Evolutionary conservation across 2,113 vertebrate genomes (phyloP).

Genomic region (Colaptes auratus): DNA sequence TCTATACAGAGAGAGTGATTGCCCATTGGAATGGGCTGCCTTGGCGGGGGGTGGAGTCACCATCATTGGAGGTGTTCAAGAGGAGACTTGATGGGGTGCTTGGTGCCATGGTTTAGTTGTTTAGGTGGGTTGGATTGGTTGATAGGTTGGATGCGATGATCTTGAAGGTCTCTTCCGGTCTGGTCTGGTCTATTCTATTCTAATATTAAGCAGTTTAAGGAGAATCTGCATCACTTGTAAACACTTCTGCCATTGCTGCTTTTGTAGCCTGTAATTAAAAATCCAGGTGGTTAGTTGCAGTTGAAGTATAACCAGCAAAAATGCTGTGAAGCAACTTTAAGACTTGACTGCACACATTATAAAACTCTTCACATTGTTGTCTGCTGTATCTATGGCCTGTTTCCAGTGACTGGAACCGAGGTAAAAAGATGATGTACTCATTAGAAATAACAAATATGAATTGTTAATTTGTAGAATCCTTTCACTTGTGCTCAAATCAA

Average conservation of each 20-base stretch:
- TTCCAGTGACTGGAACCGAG: not conserved
- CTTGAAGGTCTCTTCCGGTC: too few relatives aligned
- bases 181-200: too few relatives aligned
- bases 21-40: too few relatives aligned
- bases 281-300: not conserved
- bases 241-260: not conserved
- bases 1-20: too few relatives aligned
- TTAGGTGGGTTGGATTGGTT: too few relatives aligned
- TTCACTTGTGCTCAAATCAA: not conserved
- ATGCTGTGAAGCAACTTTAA: not conserved
- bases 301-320: conserved; percentile 19
- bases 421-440: not conserved
- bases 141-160: too few relatives aligned
- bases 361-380: not conserved
- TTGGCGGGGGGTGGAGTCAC: too few relatives aligned
- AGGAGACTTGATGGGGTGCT: too few relatives aligned
- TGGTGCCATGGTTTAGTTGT: too few relatives aligned
- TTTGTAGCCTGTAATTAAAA: conserved; percentile 44
- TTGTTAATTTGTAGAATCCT: not conserved
- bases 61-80: too few relatives aligned
- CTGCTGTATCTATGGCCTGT: not conserved
- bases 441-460: not conserved
- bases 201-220: not conserved
- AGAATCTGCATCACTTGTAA: not conserved
- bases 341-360: not conserved